Conservation (phyloP, 2,888 invertebrate genomes). For the Torymus texanus region DNA sequence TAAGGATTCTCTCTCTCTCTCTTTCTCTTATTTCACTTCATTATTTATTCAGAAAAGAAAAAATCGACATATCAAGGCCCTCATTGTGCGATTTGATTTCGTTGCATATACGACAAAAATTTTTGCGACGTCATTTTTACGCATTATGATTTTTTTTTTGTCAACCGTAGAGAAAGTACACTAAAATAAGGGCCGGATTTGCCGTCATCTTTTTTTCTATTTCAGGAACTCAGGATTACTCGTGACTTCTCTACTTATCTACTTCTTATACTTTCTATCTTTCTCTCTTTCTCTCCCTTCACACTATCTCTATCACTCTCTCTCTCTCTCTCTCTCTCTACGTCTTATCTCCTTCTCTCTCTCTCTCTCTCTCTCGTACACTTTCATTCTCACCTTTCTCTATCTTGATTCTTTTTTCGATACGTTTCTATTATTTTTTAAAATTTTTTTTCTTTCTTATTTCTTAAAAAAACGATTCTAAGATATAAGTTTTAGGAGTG, state of each 20-base stretch:
- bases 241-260: constrained; percentile 31
- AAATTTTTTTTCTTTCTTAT: constrained; percentile 36
- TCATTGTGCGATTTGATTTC: constrained; percentile 44
- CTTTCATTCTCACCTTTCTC: constrained; percentile 60
- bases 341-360: background rate
- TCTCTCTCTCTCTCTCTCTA: constrained; percentile 31
- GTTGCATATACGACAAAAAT: constrained; percentile 12
- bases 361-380: constrained; percentile 51
- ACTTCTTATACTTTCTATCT: constrained; percentile 23
- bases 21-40: constrained; percentile 55
- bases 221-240: constrained; percentile 50
- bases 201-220: constrained; percentile 53
- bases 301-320: constrained; percentile 29
- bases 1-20: constrained; percentile 54
- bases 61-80: constrained; percentile 57
- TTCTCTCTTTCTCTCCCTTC: constrained; percentile 27
- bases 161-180: background rate
- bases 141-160: constrained; percentile 10
- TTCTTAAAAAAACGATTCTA: constrained; percentile 19
- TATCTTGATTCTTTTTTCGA: constrained; percentile 39
- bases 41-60: constrained; percentile 45
- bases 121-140: constrained; percentile 36
- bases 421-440: constrained; percentile 35
- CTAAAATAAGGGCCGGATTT: constrained; percentile 47
- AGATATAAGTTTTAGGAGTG: constrained; percentile 18